Percentiles rank a stretch among this genome's conserved stretches.
Conservation (phyloP, 2,888 invertebrate species). For the Lymantria dispar region DNA sequence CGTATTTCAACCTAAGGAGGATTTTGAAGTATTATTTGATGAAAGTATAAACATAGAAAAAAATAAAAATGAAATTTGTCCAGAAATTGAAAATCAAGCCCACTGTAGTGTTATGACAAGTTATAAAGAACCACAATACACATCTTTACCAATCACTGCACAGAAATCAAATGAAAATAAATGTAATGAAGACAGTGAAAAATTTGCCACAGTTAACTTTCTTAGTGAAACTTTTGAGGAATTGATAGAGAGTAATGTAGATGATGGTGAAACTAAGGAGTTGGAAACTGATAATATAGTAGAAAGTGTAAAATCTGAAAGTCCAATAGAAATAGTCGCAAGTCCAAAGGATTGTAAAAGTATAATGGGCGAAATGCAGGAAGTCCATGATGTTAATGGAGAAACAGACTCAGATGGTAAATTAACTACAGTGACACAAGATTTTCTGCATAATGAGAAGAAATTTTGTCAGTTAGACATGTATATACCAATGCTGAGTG, state of each 20-base stretch:
- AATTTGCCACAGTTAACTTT: slow-evolving; percentile 69
- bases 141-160: slow-evolving; percentile 20
- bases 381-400: slow-evolving; percentile 32
- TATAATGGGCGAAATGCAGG: slow-evolving; percentile 24
- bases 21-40: slow-evolving; percentile 21
- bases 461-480: slow-evolving; percentile 67
- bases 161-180: slow-evolving; percentile 23
- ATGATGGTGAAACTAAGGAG: slow-evolving; percentile 60
- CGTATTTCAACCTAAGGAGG: slow-evolving; percentile 13
- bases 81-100: slow-evolving; percentile 17
- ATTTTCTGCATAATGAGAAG: slow-evolving; percentile 76
- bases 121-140: slow-evolving; percentile 13
- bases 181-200: slow-evolving; percentile 58
- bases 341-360: slow-evolving; percentile 28
- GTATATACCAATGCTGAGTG: slow-evolving; percentile 65
- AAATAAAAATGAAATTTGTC: slow-evolving; percentile 14
- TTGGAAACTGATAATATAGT: slow-evolving; percentile 35
- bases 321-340: slow-evolving; percentile 23
- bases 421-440: slow-evolving; percentile 55
- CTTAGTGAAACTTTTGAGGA: slow-evolving; percentile 71
- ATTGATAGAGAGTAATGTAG: slow-evolving; percentile 71
- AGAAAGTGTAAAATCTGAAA: slow-evolving; percentile 22
- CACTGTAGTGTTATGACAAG: background rate
- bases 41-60: slow-evolving; percentile 32
- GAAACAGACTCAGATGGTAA: slow-evolving; percentile 38